These are phyloP conservation scores for Entosphenus tridentatus DNA, from an alignment of 2,113 vertebrate species.

Conservation along the genomic window DNA sequence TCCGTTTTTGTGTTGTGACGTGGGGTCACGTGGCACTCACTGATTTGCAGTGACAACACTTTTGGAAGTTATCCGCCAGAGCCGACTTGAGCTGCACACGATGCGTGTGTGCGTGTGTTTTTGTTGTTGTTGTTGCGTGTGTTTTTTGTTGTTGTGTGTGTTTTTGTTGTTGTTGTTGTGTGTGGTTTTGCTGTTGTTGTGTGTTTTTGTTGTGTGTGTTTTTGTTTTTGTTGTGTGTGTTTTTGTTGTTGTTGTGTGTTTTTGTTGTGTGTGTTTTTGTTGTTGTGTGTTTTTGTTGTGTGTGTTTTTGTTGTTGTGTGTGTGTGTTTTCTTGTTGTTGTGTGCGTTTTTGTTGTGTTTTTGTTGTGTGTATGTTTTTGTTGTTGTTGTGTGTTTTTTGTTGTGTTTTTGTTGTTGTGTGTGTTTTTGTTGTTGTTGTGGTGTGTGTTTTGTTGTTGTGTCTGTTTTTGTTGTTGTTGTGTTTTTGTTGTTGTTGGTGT, in stretches of 20 bases:
- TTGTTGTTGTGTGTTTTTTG: background rate
- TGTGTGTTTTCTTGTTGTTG: background rate
- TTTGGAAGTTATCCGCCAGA: background rate
- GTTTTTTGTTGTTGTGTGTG: background rate
- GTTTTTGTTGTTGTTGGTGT: background rate
- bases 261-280: background rate
- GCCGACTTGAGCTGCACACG: background rate
- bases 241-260: background rate
- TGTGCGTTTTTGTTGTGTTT: background rate
- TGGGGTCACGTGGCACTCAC: too few relatives aligned
- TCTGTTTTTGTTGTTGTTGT: background rate
- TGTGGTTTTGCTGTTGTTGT: background rate
- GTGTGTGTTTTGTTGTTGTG: background rate
- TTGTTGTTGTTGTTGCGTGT: background rate
- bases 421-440: background rate
- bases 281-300: background rate
- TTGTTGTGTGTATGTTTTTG: background rate
- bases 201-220: background rate
- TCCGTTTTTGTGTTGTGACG: too few relatives aligned
- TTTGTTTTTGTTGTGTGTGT: background rate
- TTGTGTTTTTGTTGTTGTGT: too few relatives aligned
- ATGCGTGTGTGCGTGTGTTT: background rate
- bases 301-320: background rate
- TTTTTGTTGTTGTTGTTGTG: background rate
- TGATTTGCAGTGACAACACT: background rate